These are phyloP conservation scores for Mythimna pallens DNA, from an alignment of 2,888 invertebrate genomes.

Conservation along the genomic window DNA sequence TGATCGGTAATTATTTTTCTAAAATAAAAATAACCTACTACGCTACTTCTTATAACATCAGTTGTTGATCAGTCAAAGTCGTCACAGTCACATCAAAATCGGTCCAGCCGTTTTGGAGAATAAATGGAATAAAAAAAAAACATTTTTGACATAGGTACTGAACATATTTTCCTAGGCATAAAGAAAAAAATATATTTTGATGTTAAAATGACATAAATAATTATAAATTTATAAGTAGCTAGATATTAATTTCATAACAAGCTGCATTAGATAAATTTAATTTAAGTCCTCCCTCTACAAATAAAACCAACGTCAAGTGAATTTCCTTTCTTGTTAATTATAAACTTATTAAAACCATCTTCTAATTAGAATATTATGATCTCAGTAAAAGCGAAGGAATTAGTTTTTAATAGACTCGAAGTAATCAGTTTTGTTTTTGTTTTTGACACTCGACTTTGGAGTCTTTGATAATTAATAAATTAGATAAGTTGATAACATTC, in stretches of 20 bases:
- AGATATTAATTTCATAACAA: conserved; percentile 3
- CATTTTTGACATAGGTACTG: too few species aligned
- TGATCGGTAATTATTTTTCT: too few species aligned
- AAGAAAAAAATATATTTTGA: too few species aligned
- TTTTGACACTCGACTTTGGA: conserved; percentile 33
- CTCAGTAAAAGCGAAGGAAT: conserved; percentile 28
- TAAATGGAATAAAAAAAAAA: too few species aligned
- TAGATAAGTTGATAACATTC: conserved; percentile 1
- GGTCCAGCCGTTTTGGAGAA: too few species aligned
- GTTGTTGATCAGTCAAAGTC: too few species aligned
- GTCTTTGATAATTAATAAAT: conserved; percentile 34
- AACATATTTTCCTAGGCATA: too few species aligned
- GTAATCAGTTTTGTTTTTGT: conserved; percentile 32
- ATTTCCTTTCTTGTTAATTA: conserved; percentile 28
- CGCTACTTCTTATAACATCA: too few species aligned
- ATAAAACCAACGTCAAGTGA: conserved; percentile 10
- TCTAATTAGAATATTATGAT: conserved; percentile 27
- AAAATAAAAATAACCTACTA: too few species aligned
- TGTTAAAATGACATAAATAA: too few species aligned
- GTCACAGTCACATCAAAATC: too few species aligned
- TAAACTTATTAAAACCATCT: conserved; percentile 38
- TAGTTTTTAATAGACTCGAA: conserved; percentile 26
- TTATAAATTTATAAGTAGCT: too few species aligned
- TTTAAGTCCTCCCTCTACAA: conserved; percentile 9
- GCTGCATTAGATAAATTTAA: not conserved